Conservation (phyloP, 2,113 vertebrate genomes). For the Cinclus cinclus region DNA sequence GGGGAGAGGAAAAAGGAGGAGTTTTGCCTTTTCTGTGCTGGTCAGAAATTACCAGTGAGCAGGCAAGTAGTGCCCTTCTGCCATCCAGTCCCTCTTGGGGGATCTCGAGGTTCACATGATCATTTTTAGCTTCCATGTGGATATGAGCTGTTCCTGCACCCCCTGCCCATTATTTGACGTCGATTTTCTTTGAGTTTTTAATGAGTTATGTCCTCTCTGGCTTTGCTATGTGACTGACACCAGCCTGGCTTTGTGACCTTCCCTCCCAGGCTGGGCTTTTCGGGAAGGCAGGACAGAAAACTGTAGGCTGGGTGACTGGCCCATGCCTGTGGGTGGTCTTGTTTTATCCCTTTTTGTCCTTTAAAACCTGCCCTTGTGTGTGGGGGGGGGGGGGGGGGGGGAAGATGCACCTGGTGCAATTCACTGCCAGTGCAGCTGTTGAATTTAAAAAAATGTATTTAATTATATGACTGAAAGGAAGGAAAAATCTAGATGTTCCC, state of each 20-base stretch:
- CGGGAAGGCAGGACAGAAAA: not conserved
- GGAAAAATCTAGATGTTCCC: not conserved
- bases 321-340: accelerated
- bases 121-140: not conserved
- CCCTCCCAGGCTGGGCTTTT: not conserved
- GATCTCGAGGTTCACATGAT: accelerated
- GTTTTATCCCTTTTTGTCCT: not conserved
- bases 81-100: not conserved
- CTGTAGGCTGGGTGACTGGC: not conserved
- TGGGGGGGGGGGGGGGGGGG: accelerated
- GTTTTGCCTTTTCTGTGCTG: not conserved
- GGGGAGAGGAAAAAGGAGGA: not conserved
- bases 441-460: not conserved
- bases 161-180: not conserved
- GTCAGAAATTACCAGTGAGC: not conserved
- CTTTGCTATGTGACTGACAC: not conserved
- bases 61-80: not conserved
- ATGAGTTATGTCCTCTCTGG: accelerated
- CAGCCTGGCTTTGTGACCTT: not conserved
- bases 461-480: not conserved
- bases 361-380: not conserved
- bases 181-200: not conserved
- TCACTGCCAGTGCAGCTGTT: not conserved
- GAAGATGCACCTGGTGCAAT: not conserved
- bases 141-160: not conserved